Conservation (phyloP, 2,797 vertebrate species). For the Sebastiscus albofasciatus region DNA sequence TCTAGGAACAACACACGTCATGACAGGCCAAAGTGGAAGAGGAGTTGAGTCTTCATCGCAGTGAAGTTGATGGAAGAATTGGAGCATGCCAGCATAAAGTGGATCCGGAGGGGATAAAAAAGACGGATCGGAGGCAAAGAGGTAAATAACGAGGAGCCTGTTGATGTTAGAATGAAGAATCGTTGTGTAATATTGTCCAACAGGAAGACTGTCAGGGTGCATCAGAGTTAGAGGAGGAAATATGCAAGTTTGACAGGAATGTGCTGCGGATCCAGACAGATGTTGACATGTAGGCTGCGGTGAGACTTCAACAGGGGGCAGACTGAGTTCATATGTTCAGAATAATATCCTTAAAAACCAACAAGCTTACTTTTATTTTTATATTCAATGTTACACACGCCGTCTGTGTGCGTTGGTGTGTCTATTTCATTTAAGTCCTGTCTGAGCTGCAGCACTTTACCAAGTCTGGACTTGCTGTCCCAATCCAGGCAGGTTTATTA, state of each 20-base stretch:
- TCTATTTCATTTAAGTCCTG: slow-evolving; percentile 48
- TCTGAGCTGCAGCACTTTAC: slow-evolving; percentile 58
- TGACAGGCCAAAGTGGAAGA: slow-evolving; percentile 43
- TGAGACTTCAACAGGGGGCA: background rate
- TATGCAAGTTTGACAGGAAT: slow-evolving; percentile 44
- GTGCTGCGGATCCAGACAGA: slow-evolving; percentile 30
- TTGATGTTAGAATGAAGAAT: background rate
- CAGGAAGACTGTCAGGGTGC: background rate
- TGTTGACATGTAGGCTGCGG: slow-evolving; percentile 14
- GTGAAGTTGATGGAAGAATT: slow-evolving; percentile 17
- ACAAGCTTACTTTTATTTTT: background rate
- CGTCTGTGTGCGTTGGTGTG: background rate
- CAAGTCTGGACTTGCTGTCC: slow-evolving; percentile 75
- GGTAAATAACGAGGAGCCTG: slow-evolving; percentile 18
- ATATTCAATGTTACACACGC: background rate
- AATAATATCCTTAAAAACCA: background rate
- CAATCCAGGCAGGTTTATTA: slow-evolving; percentile 61
- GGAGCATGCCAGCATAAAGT: slow-evolving; percentile 26
- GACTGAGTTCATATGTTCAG: background rate
- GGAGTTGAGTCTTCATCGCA: background rate
- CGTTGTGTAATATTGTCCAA: background rate
- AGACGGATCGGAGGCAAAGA: slow-evolving; percentile 12
- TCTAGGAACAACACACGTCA: slow-evolving; percentile 31
- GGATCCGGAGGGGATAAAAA: slow-evolving; percentile 9
- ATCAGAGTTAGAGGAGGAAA: slow-evolving; percentile 18